Conservation (phyloP, 1,140 invertebrate species). For the Bombus confusus region DNA sequence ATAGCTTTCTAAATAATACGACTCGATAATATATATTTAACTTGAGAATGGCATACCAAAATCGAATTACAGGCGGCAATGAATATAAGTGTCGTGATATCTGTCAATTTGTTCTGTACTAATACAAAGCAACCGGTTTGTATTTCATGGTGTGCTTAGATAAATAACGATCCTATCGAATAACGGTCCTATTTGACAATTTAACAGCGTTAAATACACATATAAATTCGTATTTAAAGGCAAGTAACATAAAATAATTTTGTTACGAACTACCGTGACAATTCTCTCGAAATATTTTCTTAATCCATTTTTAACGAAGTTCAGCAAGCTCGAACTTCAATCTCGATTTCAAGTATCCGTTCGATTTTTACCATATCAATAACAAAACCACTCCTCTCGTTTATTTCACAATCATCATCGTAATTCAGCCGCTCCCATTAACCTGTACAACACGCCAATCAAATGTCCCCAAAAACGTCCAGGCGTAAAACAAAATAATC, state of each 20-base stretch:
- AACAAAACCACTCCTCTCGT: not conserved
- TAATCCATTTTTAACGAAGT: not conserved
- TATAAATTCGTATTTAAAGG: not conserved
- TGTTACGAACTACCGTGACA: not conserved
- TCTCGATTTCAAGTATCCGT: not conserved
- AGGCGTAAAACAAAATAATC: conserved; percentile 33
- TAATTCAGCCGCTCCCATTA: conserved; percentile 19
- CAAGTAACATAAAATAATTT: not conserved
- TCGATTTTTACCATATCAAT: not conserved
- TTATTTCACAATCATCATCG: conserved; percentile 17
- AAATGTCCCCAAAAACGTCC: conserved; percentile 25
- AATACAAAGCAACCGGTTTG: not conserved
- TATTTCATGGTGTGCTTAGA: not conserved
- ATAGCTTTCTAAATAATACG: not conserved
- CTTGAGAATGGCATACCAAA: not conserved
- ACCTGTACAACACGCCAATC: conserved; percentile 8
- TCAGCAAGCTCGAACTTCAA: not conserved
- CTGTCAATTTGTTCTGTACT: not conserved
- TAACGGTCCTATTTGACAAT: not conserved
- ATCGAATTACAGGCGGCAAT: not conserved
- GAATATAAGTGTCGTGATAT: too few species aligned
- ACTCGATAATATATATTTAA: not conserved
- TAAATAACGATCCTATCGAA: too few species aligned
- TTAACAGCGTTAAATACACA: not conserved
- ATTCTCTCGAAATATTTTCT: not conserved